Evolutionary conservation across 2,113 vertebrate genomes (phyloP), one percentile per base, ranked within the genome.

Genomic region (Charadrius vociferus): DNA sequence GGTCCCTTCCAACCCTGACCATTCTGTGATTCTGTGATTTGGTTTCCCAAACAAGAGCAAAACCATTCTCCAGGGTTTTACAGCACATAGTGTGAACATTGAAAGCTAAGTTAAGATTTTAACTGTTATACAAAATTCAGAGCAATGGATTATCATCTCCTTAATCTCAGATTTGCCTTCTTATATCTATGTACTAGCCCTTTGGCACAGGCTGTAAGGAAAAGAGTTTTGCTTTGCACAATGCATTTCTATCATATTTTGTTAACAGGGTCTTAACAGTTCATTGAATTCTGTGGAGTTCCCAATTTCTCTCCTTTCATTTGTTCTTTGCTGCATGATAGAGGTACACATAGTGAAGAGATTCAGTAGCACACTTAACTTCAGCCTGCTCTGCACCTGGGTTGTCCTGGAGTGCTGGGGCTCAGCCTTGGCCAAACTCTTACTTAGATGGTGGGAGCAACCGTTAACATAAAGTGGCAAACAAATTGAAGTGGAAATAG

Each of bases 91-190:
- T 19, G 29, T n/a, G n/a, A 23, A 78, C 21, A 36, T 50, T 62
- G 16, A 66, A 66, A 45, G 45, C 45, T 45, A 45, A 45, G 29
- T 32, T 30, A 47, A 78, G 45, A 22, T 62, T 61, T 62, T 30
- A 50, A 50, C 17, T 20, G 24, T 37, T 37, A 32, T 27, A 61
- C 56, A 61, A 61, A 59, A 77, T 29, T 21, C 34, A 29, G 27
- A 26, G 19, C 56, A 61, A 47, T 11, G 56, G 19, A 29, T 45
- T 36, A 49, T 59, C 41, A 36, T n/a, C 41, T 70, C 53, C 72
- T 58, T 47, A 77, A 52, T 79, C 82, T 93, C 88, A 91, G 92
- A 96, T 81, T 45, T 86, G 41, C 77, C 56, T 36, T 91, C 82
- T 59, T 49, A 30, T 91, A 77, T 94, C 84, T 90, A 75, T 45